Evolutionary conservation across 2,797 vertebrate species (phyloP), one percentile per base, ranked within the genome.

Genomic region (Novumbra hubbsi): DNA sequence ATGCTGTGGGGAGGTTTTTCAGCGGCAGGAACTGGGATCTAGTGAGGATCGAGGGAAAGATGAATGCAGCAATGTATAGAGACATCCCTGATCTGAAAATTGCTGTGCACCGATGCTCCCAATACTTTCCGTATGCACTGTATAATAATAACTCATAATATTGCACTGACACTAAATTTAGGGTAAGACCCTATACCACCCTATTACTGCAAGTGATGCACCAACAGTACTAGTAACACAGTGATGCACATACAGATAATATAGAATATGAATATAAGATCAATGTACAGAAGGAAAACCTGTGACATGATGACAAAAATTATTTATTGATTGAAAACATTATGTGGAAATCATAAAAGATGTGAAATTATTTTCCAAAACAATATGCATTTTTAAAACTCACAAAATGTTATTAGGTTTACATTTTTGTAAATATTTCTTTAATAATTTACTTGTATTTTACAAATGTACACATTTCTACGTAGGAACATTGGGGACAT

Each of bases 301-400:
- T 48, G 32, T 21, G 21, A 62, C 17, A 60, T 62, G 70, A 71
- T 77, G 75, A 78, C 70, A 72, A 83, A 80, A 80, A 81, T 70
- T 5, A 17, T 87, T 84, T 79, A 83, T 79, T 81, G 55, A 81
- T 77, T 73, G n/a, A 72, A 77, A 75, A 73, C 12, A 28, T 60
- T 73, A 11, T 12, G 72, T 7, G n/a, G 8, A 30, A 6, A 28
- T 38, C 34, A 75, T 78, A 72, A 57, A 60, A 21, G 55, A 70
- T 55, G 52, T 60, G 63, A 34, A 80, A 76, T 73, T 62, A 15
- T 52, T 52, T 70, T 24, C 28, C 66, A 24, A 74, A 68, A 73
- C 12, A 71, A 70, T 50, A 48, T 62, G 55, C 66, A 73, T 21
- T 45, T 12, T 34, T 24, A 70, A 50, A 76, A 73, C 69, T 50